These are phyloP conservation scores for Rhodeus uyekii DNA, from an alignment of 2,797 vertebrate species.

Conservation along the genomic window DNA sequence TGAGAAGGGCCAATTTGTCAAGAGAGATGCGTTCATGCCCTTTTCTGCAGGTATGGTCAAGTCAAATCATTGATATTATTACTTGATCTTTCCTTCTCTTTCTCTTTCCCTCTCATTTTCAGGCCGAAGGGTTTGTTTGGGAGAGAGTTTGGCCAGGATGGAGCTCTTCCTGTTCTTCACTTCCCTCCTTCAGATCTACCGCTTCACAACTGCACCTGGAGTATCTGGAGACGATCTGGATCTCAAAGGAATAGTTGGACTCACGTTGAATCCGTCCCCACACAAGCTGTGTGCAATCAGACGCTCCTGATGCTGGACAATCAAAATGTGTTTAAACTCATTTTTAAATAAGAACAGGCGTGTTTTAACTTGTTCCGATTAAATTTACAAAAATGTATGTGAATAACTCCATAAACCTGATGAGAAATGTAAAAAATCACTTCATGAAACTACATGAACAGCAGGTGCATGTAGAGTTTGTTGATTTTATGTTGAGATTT, in stretches of 20 bases:
- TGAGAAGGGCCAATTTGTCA: conserved; percentile 64
- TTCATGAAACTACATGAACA: background rate
- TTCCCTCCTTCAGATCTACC: conserved; percentile 72
- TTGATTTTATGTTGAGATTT: background rate
- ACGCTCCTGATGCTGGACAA: background rate
- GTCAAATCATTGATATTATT: no score
- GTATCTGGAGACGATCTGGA: conserved; percentile 69
- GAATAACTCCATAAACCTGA: background rate
- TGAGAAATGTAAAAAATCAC: background rate
- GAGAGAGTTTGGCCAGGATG: conserved; percentile 75
- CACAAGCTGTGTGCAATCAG: conserved; percentile 45
- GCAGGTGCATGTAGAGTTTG: background rate
- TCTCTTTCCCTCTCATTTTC: background rate
- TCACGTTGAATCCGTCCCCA: conserved; percentile 63
- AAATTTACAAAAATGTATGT: background rate
- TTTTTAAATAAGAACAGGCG: background rate
- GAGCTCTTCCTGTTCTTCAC: conserved; percentile 79
- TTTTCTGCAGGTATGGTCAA: conserved; percentile 57
- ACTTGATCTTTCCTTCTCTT: no score
- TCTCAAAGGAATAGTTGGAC: conserved; percentile 64
- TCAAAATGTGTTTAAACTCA: background rate
- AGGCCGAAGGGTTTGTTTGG: conserved; percentile 70
- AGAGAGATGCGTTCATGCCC: conserved; percentile 69
- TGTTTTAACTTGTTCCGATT: background rate
- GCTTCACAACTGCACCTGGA: conserved; percentile 66